These are phyloP conservation scores for Silurus aristotelis DNA, from an alignment of 2,797 vertebrate genomes.

Conservation along the genomic window DNA sequence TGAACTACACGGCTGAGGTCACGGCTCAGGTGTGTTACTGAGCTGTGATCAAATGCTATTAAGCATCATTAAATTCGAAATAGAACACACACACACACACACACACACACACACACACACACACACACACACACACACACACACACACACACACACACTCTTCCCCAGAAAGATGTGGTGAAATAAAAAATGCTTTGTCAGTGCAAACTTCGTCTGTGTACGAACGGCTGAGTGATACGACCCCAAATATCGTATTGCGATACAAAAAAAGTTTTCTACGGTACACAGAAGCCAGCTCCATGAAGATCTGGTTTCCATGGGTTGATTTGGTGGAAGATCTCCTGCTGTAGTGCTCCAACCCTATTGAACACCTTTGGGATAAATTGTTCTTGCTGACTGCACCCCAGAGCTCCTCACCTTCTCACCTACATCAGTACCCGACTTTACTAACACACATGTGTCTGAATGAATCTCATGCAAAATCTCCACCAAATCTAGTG, in stretches of 20 bases:
- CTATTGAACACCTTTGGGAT: no score
- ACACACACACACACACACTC: background rate
- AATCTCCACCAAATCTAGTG: no score
- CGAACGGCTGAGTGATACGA: background rate
- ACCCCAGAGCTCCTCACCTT: no score
- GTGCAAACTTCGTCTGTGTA: background rate
- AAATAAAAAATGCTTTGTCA: background rate
- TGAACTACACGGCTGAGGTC: constrained; percentile 6
- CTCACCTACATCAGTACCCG: no score
- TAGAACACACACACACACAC: background rate
- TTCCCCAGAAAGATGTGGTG: background rate
- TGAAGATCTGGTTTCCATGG: no score
- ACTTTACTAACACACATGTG: no score
- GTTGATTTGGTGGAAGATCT: no score
- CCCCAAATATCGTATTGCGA: background rate
- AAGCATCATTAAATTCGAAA: background rate
- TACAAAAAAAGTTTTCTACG: background rate
- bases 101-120: background rate
- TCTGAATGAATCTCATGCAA: no score
- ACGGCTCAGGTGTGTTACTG: constrained; percentile 15
- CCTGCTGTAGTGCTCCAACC: no score
- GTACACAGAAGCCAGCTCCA: no score
- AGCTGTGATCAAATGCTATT: background rate
- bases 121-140: background rate
- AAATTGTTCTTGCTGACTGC: no score